Percentiles rank a stretch among this genome's conserved stretches.
Evolutionary conservation across 2,888 invertebrate species (phyloP).

Genomic region (Drosophila pseudotakahashii): DNA sequence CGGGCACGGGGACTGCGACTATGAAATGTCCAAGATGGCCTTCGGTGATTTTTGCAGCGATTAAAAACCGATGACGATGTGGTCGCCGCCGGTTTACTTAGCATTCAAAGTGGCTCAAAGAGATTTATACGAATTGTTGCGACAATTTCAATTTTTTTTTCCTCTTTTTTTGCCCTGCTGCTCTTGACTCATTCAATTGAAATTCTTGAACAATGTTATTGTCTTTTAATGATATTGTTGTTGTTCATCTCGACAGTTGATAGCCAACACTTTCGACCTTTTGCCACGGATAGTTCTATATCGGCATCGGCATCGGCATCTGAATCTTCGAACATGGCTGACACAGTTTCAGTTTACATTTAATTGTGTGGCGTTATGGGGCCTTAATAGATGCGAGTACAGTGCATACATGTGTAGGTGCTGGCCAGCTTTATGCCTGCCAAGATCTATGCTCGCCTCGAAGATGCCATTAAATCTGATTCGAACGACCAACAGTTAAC

Average conservation of each 20-base stretch:
- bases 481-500: constrained; percentile 6
- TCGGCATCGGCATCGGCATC: constrained; percentile 25
- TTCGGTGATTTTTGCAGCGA: constrained; percentile 73
- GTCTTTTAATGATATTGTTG: constrained; percentile 41
- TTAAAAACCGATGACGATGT: constrained; percentile 72
- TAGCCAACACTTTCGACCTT: constrained; percentile 53
- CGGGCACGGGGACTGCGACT: constrained; percentile 26
- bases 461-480: constrained; percentile 12
- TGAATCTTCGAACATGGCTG: constrained; percentile 29
- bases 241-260: constrained; percentile 31
- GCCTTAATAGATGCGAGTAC: constrained; percentile 22
- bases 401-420: background rate
- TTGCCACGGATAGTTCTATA: constrained; percentile 44
- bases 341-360: constrained; percentile 48
- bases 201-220: constrained; percentile 39
- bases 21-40: constrained; percentile 77
- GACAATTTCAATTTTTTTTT: constrained; percentile 48
- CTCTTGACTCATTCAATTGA: constrained; percentile 44
- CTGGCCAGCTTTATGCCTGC: constrained; percentile 14
- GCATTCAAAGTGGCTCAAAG: constrained; percentile 62
- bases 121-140: constrained; percentile 63
- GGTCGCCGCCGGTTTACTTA: constrained; percentile 54
- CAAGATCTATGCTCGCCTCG: constrained; percentile 11
- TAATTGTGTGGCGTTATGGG: constrained; percentile 40
- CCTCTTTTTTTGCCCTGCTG: background rate